A percentile compares a stretch with the other conserved stretches of the same genome.
These are phyloP conservation scores for Anolis carolinensis DNA, from an alignment of 2,113 vertebrate species.

Conservation along the genomic window DNA sequence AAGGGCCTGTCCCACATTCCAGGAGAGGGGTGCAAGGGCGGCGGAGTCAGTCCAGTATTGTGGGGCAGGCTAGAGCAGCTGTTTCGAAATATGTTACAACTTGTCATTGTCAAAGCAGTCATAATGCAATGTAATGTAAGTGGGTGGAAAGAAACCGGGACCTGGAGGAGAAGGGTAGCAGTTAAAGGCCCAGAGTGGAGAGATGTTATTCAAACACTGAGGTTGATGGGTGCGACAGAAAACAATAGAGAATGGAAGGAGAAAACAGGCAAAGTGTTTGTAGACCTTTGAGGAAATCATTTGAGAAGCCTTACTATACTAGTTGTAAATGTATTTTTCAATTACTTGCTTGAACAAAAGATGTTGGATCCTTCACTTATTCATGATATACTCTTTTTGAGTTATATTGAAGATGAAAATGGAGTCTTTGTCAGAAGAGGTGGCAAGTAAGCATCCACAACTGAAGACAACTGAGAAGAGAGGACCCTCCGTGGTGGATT, in stretches of 20 bases:
- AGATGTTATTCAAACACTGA: not conserved
- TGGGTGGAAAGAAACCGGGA: conserved; percentile 5
- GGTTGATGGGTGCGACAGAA: accelerated
- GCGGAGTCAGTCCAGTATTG: conserved; percentile 74
- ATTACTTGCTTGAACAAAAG: too few relatives aligned
- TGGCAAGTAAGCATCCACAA: not conserved
- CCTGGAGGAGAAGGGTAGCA: not conserved
- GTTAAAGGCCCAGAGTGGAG: not conserved
- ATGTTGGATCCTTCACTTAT: too few relatives aligned
- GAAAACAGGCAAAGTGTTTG: too few relatives aligned
- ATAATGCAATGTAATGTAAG: conserved; percentile 66
- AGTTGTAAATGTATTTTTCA: not conserved
- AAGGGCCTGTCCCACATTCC: conserved; percentile 70
- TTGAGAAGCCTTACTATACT: too few relatives aligned
- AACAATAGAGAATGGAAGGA: not conserved
- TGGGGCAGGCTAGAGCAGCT: conserved; percentile 83
- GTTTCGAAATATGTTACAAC: conserved; percentile 91
- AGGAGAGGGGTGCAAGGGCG: conserved; percentile 58
- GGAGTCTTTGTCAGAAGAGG: not conserved
- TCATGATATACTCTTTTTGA: not conserved
- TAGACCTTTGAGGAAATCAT: too few relatives aligned
- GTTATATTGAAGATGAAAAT: not conserved
- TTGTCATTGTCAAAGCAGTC: conserved; percentile 85
- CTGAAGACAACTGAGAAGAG: not conserved
- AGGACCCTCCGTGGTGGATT: not conserved